Evolutionary conservation across 2,113 vertebrate species (phyloP), one percentile per base, ranked within the genome.

Genomic region (Bungarus multicinctus): DNA sequence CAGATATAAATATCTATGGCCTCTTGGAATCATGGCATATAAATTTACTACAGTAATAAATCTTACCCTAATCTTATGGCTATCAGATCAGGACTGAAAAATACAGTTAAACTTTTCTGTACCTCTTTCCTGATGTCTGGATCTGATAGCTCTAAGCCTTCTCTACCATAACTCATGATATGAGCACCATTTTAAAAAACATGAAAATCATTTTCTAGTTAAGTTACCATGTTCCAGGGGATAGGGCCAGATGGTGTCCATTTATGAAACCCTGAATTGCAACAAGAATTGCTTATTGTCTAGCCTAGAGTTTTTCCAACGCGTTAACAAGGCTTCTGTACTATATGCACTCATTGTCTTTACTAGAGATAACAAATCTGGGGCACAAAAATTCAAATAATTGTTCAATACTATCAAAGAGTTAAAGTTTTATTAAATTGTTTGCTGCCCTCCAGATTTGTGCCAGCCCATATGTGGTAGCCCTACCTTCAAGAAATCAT

Each of bases 251-350:
- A 30, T 20, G 6, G 6, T 90, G 22, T 47, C 25, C 0, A 50
- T 92, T 55, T 2, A 0, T 53, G 88, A 60, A 47, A 92, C 91
- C 1, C 25, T 23, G 6, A 88, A 60, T 10, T 39, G n/a, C n/a
- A 34, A 57, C 94, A 27, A 93, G 89, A 58, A 64, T 60, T 85
- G 93, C 81, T 86, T n/a, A 85, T 92, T 53, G 69, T 81, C 18
- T 81, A 43, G 18, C 18, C 74, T 23, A 43, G 34, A 81, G 34
- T 22, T 43, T 14, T 74, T 34, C n/a, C 39, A 34, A 74, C 0
- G 2, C 39, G 69, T 74, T 81, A 81, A 81, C 34, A 43, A 81
- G 74, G 74, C 34, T 22, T 7, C 34, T 43, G 74, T 22, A 39
- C 18, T 45, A 27, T 54, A 47, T 20, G 30, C 4, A 47, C 39